Base-by-base conservation (phyloP, 2,797 vertebrate genomes). In the Pogoniulus pusillus region DNA sequence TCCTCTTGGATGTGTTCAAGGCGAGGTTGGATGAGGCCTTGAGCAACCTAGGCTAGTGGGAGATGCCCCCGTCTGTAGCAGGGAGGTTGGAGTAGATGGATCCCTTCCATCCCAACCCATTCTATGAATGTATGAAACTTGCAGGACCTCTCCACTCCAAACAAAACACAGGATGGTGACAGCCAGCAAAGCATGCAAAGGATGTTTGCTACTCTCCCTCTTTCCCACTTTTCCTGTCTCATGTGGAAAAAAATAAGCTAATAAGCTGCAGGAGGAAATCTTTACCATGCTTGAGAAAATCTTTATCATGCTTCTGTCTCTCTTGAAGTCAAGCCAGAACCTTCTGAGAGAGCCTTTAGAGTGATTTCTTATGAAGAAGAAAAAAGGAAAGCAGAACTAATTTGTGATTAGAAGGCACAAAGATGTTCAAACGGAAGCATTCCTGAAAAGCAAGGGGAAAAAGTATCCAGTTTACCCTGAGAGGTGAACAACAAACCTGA, bases 401-500 rank as follows among this genome's bases (percentile, higher is more conserved):
- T 91, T 83, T 91, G 77, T 88, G 85, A 96, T 92, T 88, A 93
- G 71, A 95, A 94, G 60, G 65, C 77, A 51, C 64, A 86, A 83
- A 94, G 80, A 81, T 53, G 76, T 75, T 92, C 88, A 76, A 60
- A 72, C 37, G 76, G 91, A 94, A 94, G 70, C 43, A 12, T 87
- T 94, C 92, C 92, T 93, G 89, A 92, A 95, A 93, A 93, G 89
- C 54, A 0, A 80, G 27, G 45, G 75, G 49, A 37, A 12, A 81
- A 82, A 84, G 43, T 17, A 70, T 18, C 35, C 7, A 0, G 51
- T 29, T 83, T 91, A 85, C 91, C 91, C 87, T 91, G 51, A 64
- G 92, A 91, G 85, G 57, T 92, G 72, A 92, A 74, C 47, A 87
- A 63, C 41, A 30, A 78, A 55, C 51, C 54, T 19, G 66, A 78